A percentile compares a stretch with the other conserved stretches of the same genome.
These are phyloP conservation scores for Drosophila subquinaria DNA, from an alignment of 2,888 invertebrate species.

Conservation along the genomic window DNA sequence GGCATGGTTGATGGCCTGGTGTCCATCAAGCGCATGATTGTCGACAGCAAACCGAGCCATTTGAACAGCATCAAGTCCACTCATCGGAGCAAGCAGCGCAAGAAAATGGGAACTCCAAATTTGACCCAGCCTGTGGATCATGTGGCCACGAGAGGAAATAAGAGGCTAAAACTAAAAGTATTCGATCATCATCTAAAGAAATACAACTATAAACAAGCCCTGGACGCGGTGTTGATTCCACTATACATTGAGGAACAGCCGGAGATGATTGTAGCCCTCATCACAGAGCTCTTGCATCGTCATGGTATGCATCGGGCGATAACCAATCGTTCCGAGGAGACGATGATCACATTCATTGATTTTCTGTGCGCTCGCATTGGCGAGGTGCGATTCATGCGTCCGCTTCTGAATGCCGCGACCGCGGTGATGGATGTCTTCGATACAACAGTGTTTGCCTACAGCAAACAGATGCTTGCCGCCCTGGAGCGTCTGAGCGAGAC, in stretches of 20 bases:
- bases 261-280: conserved; percentile 91
- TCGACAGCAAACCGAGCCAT: conserved; percentile 84
- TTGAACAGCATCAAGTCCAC: conserved; percentile 70
- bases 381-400: conserved; percentile 90
- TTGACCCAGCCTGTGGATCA: conserved; percentile 86
- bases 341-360: conserved; percentile 89
- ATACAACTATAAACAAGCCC: conserved; percentile 93
- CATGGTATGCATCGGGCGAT: conserved; percentile 92
- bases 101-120: background rate
- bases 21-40: conserved; percentile 92
- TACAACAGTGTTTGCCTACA: conserved; percentile 88
- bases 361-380: conserved; percentile 92
- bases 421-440: conserved; percentile 92
- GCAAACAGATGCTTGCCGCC: conserved; percentile 88
- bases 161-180: conserved; percentile 68
- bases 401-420: conserved; percentile 91
- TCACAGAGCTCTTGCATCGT: conserved; percentile 95
- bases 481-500: conserved; percentile 88
- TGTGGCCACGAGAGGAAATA: conserved; percentile 85
- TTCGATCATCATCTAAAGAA: conserved; percentile 91
- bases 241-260: conserved; percentile 89
- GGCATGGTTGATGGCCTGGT: conserved; percentile 97
- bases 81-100: background rate
- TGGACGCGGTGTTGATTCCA: conserved; percentile 89
- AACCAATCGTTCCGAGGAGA: conserved; percentile 89